Percentiles rank a stretch among this genome's conserved stretches.
Evolutionary conservation across 2,797 vertebrate species (phyloP).

Genomic region (Cynopterus sphinx): DNA sequence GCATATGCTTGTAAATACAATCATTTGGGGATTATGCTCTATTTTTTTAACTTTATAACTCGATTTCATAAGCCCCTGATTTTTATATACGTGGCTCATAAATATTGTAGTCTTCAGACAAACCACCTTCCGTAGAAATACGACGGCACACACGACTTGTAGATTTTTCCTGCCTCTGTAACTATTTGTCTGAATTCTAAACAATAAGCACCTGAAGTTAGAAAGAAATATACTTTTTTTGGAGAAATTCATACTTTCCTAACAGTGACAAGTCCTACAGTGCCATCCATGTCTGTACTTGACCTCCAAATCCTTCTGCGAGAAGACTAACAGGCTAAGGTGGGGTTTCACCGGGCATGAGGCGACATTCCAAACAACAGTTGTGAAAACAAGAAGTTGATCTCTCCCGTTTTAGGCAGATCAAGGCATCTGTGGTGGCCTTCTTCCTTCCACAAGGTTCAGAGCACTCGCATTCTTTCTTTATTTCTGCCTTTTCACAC

Average conservation of each 20-base stretch:
- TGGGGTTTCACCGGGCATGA: not conserved
- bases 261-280: not conserved
- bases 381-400: not conserved
- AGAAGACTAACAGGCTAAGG: not conserved
- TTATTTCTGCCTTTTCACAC: not conserved
- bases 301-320: not conserved
- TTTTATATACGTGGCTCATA: not conserved
- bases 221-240: not conserved
- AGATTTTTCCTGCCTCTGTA: not conserved
- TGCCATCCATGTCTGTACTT: not conserved
- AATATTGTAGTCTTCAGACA: not conserved
- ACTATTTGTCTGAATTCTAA: not conserved
- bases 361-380: not conserved
- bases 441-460: not conserved
- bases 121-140: not conserved
- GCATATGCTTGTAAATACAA: not conserved
- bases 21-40: not conserved
- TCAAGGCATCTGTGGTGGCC: fast-evolving
- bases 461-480: not conserved
- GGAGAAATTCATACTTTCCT: not conserved
- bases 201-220: not conserved
- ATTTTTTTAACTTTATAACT: not conserved
- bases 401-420: not conserved
- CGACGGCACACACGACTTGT: not conserved
- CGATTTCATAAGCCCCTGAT: not conserved